Evolutionary conservation across 2,113 vertebrate genomes (phyloP), one percentile per base, ranked within the genome.

Genomic region (Syrmaticus mikado): DNA sequence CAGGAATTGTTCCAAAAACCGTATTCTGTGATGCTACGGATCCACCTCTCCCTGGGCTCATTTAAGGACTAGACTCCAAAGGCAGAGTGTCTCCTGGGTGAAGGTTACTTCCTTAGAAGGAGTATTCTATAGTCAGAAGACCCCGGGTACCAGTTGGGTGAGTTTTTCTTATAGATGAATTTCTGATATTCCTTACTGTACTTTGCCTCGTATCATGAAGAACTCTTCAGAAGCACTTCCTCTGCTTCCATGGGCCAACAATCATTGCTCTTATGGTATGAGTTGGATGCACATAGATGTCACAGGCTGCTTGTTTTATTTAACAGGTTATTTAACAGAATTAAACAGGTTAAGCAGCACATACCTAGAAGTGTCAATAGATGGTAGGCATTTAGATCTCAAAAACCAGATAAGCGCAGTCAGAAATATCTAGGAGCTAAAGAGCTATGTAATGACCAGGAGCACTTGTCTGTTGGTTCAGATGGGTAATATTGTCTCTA

Each of bases 251-350:
- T 15, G 7, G 22, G 2, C 52, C 22, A 13, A 15, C 15, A 73
- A 61, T 34, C 55, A 0, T 0, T 19, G 3, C 27, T 11, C 32
- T n/a, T 17, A 22, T 2, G 3, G 3, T 46, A 19, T 3, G 40
- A 73, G 5, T 68, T 78, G 27, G 30, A 67, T 22, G 45, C 8
- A 34, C 36, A 32, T 19, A 40, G 41, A 60, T 25, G 36, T 52
- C 16, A 52, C 13, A 76, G 80, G 50, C 34, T 15, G n/a, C n/a
- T n/a, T n/a, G n/a, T n/a, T n/a, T n/a, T n/a, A n/a, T n/a, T n/a
- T n/a, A n/a, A n/a, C n/a, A n/a, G n/a, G n/a, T n/a, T n/a, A n/a
- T n/a, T n/a, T n/a, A n/a, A n/a, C n/a, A n/a, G n/a, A n/a, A n/a
- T n/a, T n/a, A n/a, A 43, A 61, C 27, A 77, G 28, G 22, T 57